Evolutionary conservation across 2,113 vertebrate species (phyloP).

Genomic region (Platysternon megacephalum): DNA sequence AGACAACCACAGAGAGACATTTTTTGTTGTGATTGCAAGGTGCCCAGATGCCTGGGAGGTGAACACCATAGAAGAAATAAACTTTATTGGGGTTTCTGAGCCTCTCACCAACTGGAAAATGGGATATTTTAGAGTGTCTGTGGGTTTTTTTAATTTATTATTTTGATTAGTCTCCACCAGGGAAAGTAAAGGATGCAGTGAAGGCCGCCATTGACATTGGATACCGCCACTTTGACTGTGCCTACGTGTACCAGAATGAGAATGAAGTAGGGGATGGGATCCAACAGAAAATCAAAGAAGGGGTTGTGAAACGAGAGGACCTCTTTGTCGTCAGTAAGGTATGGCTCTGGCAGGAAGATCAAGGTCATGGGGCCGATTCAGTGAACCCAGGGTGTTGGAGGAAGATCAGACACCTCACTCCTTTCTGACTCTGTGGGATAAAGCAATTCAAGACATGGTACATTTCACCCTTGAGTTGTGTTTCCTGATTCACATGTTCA

Average conservation of each 20-base stretch:
- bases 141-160: not conserved
- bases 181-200: constrained; percentile 81
- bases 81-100: fast-evolving
- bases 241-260: constrained; percentile 88
- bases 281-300: constrained; percentile 82
- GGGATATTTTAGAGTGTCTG: fast-evolving
- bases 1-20: not conserved
- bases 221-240: constrained; percentile 90
- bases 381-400: not conserved
- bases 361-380: fast-evolving
- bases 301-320: constrained; percentile 86
- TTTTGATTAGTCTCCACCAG: constrained; percentile 78
- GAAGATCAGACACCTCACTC: not conserved
- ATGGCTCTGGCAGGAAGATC: fast-evolving
- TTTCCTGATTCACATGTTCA: not conserved
- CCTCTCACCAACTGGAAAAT: not conserved
- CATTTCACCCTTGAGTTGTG: not conserved
- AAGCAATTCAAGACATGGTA: not conserved
- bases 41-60: not conserved
- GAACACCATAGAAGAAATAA: not conserved
- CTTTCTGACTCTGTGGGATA: not conserved
- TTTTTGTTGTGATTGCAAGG: too few species aligned
- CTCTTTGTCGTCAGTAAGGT: constrained; percentile 95
- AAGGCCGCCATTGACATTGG: constrained; percentile 83
- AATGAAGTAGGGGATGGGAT: constrained; percentile 86